Base-by-base conservation (phyloP, 2,888 invertebrate species). In the Drosophila subquinaria region DNA sequence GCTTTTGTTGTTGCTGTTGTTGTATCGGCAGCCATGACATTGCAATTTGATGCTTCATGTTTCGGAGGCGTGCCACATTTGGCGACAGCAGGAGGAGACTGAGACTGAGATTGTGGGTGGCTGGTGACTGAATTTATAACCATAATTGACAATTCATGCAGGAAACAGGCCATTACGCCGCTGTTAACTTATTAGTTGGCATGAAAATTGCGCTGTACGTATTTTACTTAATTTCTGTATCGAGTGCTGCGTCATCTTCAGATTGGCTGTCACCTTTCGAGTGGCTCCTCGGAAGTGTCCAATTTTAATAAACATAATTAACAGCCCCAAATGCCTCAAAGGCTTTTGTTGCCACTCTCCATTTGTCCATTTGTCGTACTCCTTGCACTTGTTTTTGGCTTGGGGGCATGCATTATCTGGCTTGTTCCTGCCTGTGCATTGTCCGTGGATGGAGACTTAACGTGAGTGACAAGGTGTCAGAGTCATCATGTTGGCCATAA, bases 91-190 rank as follows among this genome's bases (percentile, higher is more conserved):
- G 27, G n/a, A n/a, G 59, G 17, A 13, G 27, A 27, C n/a, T n/a
- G 38, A 4, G 23, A 15, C 27, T 10, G 20, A 20, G 30, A 17
- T 23, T 17, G 15, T 4, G 47, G 33, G 13, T 10, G 30, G 47
- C 17, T 10, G 30, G 47, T n/a, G 13, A 3, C 9, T 20, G 15
- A 10, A 27, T 63, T 27, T 38, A 15, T 59, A 53, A 17, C 23
- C 62, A 68, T 89, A 90, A 89, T 88, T 89, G 90, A 80, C 92
- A 87, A 91, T 82, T 91, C 91, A 91, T 89, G 91, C 90, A 90
- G 91, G 91, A 91, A 91, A 91, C 91, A 90, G 82, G 80, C 87
- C 82, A 89, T 91, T 91, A 90, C 85, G 76, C 79, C 80, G 89
- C 79, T 80, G 85, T 91, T 91, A 91, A 90, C 89, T 90, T 90